These are phyloP conservation scores for Fukomys damarensis DNA, from an alignment of 2,113 vertebrate species.

Conservation along the genomic window DNA sequence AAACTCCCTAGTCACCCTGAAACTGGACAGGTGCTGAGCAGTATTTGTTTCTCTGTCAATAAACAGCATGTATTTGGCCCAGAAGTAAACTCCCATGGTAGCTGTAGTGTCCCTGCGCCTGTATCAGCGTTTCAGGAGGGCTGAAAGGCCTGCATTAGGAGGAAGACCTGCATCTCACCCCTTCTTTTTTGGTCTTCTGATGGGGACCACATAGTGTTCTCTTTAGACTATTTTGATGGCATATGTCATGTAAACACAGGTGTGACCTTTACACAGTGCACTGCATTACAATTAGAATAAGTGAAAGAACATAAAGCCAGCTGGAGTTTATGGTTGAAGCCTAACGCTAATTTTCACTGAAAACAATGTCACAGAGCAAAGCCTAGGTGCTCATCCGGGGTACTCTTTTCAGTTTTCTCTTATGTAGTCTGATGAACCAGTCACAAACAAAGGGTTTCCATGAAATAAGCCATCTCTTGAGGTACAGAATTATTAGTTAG, in stretches of 20 bases:
- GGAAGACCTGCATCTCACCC: background rate
- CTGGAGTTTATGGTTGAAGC: slow-evolving; percentile 65
- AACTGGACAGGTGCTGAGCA: slow-evolving; percentile 78
- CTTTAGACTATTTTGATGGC: slow-evolving; percentile 49
- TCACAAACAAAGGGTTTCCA: background rate
- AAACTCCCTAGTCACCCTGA: slow-evolving; percentile 79
- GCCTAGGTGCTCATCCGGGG: background rate
- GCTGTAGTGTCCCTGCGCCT: background rate
- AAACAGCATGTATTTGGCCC: slow-evolving; percentile 59
- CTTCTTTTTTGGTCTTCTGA: slow-evolving; percentile 59
- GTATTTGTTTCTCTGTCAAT: slow-evolving; percentile 76
- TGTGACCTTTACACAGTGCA: slow-evolving; percentile 33
- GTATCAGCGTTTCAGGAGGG: background rate
- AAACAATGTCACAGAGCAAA: background rate
- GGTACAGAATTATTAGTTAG: background rate
- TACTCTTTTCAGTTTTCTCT: background rate
- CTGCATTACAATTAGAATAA: slow-evolving; percentile 11
- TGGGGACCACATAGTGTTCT: slow-evolving; percentile 46
- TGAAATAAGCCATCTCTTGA: background rate
- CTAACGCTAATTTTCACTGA: slow-evolving; percentile 49
- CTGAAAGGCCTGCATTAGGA: background rate
- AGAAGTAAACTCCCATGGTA: background rate
- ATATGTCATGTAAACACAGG: slow-evolving; percentile 67
- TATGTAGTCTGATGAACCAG: background rate
- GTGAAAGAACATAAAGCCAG: slow-evolving; percentile 64